phyloP scores from a whole-genome alignment of 2,113 vertebrate genomes.

The Pituophis catenifer region DNA sequence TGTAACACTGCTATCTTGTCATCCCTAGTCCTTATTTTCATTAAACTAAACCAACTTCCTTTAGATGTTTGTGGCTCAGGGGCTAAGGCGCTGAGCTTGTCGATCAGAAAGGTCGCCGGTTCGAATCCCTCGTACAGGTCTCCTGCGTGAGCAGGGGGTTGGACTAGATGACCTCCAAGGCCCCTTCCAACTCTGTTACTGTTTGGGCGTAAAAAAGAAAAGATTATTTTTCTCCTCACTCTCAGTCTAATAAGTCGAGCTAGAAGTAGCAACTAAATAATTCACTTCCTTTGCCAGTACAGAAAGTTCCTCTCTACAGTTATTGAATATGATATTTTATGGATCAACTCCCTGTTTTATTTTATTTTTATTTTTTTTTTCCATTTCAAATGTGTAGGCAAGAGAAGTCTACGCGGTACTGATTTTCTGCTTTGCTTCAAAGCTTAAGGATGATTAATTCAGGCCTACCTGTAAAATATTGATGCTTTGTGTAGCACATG shows the following conservation, averaged over 20 bases:
- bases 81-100: too few relatives aligned
- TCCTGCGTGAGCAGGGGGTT: too few relatives aligned
- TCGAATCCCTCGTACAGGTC: too few relatives aligned
- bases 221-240: background rate
- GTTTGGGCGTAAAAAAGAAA: background rate
- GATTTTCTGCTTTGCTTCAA: background rate
- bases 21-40: too few relatives aligned
- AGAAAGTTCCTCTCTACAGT: background rate
- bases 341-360: background rate
- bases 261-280: background rate
- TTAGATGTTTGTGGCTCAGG: background rate
- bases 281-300: background rate
- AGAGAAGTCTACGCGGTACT: background rate
- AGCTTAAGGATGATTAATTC: background rate
- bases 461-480: background rate
- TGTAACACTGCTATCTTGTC: too few relatives aligned
- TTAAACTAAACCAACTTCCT: background rate
- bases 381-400: background rate
- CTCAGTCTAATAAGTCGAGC: background rate
- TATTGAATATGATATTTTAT: background rate
- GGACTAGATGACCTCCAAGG: too few relatives aligned
- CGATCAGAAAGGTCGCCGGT: too few relatives aligned
- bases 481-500: background rate
- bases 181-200: too few relatives aligned
- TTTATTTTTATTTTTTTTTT: background rate